A percentile compares a stretch with the other conserved stretches of the same genome.
These are phyloP conservation scores for Epiblema foenella DNA, from an alignment of 2,888 invertebrate genomes.

Conservation along the genomic window DNA sequence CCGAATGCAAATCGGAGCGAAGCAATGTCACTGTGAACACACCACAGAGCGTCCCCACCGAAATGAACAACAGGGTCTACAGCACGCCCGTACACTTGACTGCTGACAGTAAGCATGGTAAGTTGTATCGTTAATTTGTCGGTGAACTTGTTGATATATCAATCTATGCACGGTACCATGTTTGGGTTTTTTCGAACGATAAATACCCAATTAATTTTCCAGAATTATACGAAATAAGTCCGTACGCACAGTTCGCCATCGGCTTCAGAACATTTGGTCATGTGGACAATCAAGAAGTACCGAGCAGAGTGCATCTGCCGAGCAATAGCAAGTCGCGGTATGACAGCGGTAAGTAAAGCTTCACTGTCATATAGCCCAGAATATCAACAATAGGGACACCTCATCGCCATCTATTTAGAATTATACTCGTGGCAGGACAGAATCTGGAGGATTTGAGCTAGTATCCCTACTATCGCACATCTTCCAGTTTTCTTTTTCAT, in stretches of 20 bases:
- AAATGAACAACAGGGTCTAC: conserved; percentile 74
- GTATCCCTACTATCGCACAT: no score
- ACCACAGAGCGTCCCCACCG: conserved; percentile 68
- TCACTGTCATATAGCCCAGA: no score
- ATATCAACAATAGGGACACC: no score
- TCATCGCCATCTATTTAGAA: no score
- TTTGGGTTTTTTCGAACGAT: no score
- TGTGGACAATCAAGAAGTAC: conserved; percentile 80
- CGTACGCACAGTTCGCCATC: conserved; percentile 81
- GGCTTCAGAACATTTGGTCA: conserved; percentile 84
- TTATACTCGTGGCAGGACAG: no score
- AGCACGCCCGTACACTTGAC: conserved; percentile 80
- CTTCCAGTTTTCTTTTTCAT: no score
- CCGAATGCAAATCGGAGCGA: conserved; percentile 76
- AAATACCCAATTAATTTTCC: conserved; percentile 48
- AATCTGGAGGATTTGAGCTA: no score
- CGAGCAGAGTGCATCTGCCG: conserved; percentile 68
- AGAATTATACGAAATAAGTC: conserved; percentile 82
- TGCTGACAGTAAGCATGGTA: conserved; percentile 76
- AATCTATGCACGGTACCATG: no score
- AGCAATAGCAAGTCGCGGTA: conserved; percentile 76
- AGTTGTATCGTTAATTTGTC: conserved; percentile 37
- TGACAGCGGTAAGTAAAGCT: conserved; percentile 71
- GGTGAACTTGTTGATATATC: neutral
- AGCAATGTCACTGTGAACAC: conserved; percentile 73